Percentiles rank a stretch among this genome's conserved stretches.
These are phyloP conservation scores for Capitulum mitella DNA, from an alignment of 2,888 invertebrate species.

Conservation along the genomic window DNA sequence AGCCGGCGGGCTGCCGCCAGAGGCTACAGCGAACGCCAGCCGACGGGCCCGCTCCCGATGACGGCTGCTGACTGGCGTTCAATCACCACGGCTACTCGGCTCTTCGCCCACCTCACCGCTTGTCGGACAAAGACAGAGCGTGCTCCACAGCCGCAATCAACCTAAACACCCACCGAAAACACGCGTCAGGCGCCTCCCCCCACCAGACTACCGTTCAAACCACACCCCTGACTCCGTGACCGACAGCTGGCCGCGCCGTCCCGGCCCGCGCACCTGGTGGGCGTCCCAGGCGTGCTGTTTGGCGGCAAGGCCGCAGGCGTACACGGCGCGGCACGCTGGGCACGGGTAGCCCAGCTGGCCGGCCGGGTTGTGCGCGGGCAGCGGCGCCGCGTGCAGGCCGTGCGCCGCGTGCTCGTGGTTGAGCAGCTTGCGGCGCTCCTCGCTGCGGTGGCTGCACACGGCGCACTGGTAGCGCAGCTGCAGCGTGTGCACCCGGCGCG, in stretches of 20 bases:
- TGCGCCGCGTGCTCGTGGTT: neutral
- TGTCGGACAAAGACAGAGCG: too few relatives aligned
- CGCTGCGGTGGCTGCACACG: conserved; percentile 12
- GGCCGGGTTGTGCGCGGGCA: neutral
- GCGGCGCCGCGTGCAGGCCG: neutral
- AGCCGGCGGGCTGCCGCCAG: too few relatives aligned
- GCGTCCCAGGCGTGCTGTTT: neutral
- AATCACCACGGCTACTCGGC: too few relatives aligned
- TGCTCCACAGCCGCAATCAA: too few relatives aligned
- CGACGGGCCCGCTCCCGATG: too few relatives aligned
- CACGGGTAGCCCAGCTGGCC: conserved; percentile 2
- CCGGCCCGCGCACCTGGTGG: too few relatives aligned
- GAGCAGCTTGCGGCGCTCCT: conserved; percentile 21
- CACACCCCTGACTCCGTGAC: too few relatives aligned
- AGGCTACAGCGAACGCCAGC: too few relatives aligned
- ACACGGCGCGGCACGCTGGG: neutral
- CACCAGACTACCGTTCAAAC: neutral
- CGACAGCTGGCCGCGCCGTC: too few relatives aligned
- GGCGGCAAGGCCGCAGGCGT: neutral
- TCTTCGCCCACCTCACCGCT: too few relatives aligned
- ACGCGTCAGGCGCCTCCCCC: neutral
- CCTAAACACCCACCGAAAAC: too few relatives aligned
- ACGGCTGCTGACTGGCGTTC: too few relatives aligned
- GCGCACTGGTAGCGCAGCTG: neutral
- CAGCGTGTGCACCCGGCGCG: neutral